Evolutionary conservation across 2,888 invertebrate genomes (phyloP), one percentile per base, ranked within the genome.

Genomic region (Drosophila nigritarsus): DNA sequence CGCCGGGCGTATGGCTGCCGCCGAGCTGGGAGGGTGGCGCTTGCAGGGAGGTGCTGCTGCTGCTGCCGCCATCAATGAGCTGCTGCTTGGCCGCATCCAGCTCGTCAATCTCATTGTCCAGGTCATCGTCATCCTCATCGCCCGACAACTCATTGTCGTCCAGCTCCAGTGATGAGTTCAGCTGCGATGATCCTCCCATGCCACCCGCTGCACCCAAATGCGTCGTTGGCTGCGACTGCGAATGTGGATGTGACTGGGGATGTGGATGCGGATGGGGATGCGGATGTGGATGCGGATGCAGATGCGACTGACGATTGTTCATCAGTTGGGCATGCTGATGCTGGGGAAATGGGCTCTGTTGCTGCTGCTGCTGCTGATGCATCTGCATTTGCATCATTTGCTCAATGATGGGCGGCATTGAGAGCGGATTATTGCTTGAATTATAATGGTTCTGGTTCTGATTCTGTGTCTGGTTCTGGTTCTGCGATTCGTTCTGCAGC

Each of bases 61-160:
- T 91, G 69, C 92, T 91, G 48, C 91, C 91, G 9, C 91, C 91
- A 69, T 91, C 91, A n/a, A 92, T 92, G 6, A 92, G 80, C 64
- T 92, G 92, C 65, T 90, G 91, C 60, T 91, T 92, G 56, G 84
- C 85, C 3, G 90, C 83, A 32, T 92, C 92, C 78, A 92, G 68
- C 15, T 91, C 91, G 50, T 91, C 91, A 29, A 91, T 71, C 42
- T 88, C 90, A 53, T 83, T 83, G 55, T 92, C 92, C 63, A 91
- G 73, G 18, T 92, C 91, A 38, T 91, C 89, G 40, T 91, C 91
- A 48, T 91, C 91, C 58, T 91, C 91, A 24, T 91, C 91, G 34
- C 89, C 87, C 8, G 91, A 91, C 20, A 91, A 60, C 42, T 92
- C 91, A 65, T 91, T 90, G 34, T 91, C 91, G 45, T 91, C 91